Percentiles rank a stretch among this genome's conserved stretches.
Conservation (phyloP, 92 coral and sea anemone genomes). For the Galaxea fascicularis region DNA sequence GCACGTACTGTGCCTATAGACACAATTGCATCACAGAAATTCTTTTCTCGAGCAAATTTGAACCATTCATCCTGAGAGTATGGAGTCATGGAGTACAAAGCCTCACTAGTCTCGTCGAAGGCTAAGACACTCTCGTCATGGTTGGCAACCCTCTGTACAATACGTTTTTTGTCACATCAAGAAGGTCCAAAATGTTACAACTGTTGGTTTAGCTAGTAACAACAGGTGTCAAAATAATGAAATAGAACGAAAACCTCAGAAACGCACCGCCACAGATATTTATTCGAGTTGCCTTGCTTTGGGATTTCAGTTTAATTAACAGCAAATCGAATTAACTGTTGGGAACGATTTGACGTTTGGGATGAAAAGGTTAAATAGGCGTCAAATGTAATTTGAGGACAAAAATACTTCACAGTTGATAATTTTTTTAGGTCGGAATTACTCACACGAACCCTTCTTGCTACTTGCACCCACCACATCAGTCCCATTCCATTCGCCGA, state of each 20-base stretch:
- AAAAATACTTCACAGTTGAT: background rate
- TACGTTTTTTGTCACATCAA: background rate
- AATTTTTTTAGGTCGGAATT: background rate
- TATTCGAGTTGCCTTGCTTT: background rate
- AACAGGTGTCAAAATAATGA: background rate
- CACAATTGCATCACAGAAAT: background rate
- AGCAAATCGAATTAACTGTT: background rate
- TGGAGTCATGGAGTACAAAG: no score
- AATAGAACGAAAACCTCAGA: background rate
- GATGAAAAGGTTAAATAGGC: background rate
- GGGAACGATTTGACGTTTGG: background rate
- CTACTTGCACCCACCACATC: background rate
- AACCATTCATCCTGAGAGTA: background rate
- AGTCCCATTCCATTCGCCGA: conserved; percentile 4
- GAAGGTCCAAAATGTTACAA: background rate
- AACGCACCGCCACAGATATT: background rate
- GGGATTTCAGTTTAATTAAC: background rate
- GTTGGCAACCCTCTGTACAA: background rate
- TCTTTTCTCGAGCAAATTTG: background rate
- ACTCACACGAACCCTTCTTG: background rate
- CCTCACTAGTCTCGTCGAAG: background rate
- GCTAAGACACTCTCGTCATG: background rate
- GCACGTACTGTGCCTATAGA: background rate
- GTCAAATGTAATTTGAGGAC: background rate
- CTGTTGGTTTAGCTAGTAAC: conserved; percentile 1